These are phyloP conservation scores for Camponotus vicinus DNA, from an alignment of 1,140 invertebrate species.

Conservation along the genomic window DNA sequence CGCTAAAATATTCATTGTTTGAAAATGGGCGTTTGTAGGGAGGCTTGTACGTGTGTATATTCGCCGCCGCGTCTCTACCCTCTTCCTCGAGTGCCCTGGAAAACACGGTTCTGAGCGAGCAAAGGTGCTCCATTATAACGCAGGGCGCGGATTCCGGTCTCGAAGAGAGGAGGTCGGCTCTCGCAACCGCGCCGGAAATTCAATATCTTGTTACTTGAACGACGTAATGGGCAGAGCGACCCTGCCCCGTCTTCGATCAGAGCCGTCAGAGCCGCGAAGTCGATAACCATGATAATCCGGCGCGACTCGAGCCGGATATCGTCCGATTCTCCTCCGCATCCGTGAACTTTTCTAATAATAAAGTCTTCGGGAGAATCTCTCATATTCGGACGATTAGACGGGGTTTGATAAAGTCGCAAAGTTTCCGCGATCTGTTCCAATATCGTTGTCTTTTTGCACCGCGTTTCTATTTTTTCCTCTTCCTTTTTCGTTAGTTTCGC, in stretches of 20 bases:
- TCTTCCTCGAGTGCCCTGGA: slow-evolving; percentile 52
- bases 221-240: slow-evolving; percentile 61
- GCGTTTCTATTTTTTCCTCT: slow-evolving; percentile 31
- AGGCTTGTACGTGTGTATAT: slow-evolving; percentile 61
- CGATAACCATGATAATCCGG: slow-evolving; percentile 53
- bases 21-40: slow-evolving; percentile 78
- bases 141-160: slow-evolving; percentile 66
- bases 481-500: slow-evolving; percentile 23
- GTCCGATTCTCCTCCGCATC: background rate
- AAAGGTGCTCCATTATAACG: slow-evolving; percentile 76
- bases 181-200: slow-evolving; percentile 67
- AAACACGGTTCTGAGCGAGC: slow-evolving; percentile 60
- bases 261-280: slow-evolving; percentile 56
- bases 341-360: slow-evolving; percentile 64
- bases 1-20: slow-evolving; percentile 80
- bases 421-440: slow-evolving; percentile 11
- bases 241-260: slow-evolving; percentile 49
- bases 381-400: slow-evolving; percentile 44
- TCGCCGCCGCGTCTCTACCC: slow-evolving; percentile 26
- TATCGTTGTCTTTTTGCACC: background rate
- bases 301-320: slow-evolving; percentile 2
- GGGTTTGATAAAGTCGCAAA: slow-evolving; percentile 24
- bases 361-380: slow-evolving; percentile 33
- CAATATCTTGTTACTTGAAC: slow-evolving; percentile 73
- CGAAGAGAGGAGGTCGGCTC: slow-evolving; percentile 17